These are phyloP conservation scores for Mesaphorura yosii DNA, from an alignment of 1,140 invertebrate genomes.

Conservation along the genomic window DNA sequence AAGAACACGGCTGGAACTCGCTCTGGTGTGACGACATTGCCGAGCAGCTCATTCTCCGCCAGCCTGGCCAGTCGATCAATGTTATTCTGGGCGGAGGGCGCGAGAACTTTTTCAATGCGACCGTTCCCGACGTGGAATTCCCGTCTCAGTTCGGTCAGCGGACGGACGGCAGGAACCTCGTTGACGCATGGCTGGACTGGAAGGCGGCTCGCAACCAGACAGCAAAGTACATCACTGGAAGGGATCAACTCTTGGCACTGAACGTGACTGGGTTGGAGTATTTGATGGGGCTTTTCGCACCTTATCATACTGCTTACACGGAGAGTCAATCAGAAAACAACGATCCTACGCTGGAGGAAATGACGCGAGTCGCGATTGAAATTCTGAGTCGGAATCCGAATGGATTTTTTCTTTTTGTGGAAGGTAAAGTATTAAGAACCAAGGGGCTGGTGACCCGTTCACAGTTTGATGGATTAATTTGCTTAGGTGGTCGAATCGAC, in stretches of 20 bases:
- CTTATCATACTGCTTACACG: conserved; percentile 45
- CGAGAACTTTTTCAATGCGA: neutral
- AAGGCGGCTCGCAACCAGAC: conserved; percentile 32
- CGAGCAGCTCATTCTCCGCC: conserved; percentile 32
- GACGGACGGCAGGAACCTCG: conserved; percentile 16
- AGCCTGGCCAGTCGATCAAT: conserved; percentile 33
- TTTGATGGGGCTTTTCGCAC: conserved; percentile 49
- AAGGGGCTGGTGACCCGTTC: neutral
- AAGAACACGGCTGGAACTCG: conserved; percentile 17
- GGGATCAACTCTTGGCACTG: conserved; percentile 45
- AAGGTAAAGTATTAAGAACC: conserved; percentile 48
- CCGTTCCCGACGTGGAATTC: neutral
- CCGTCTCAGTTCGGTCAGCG: neutral
- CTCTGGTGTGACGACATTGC: conserved; percentile 34
- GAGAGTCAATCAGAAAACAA: conserved; percentile 46
- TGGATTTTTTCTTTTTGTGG: conserved; percentile 77
- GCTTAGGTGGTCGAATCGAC: conserved; percentile 63
- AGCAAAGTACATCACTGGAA: neutral
- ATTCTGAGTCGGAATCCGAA: conserved; percentile 61
- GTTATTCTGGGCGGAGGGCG: conserved; percentile 17
- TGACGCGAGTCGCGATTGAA: conserved; percentile 65
- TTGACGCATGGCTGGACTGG: neutral
- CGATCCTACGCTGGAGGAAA: conserved; percentile 64
- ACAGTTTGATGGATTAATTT: neutral
- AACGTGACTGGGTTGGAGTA: conserved; percentile 53